Base-by-base conservation (phyloP, 30 jellyfish, hydroid and myxozoan species). In the Hydractinia echinata region DNA sequence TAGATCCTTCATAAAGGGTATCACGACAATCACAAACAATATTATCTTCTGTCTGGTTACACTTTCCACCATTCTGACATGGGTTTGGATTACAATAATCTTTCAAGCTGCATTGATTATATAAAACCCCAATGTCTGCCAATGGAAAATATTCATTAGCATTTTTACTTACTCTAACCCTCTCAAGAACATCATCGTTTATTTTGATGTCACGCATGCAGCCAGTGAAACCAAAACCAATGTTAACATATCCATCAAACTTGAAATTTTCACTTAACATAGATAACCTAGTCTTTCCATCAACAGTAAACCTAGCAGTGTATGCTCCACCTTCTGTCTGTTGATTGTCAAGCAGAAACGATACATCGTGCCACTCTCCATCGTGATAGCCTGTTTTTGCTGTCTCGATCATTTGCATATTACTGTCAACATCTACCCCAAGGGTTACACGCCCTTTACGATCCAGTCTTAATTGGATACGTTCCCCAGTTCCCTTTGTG, bases 1-100 rank as follows among this genome's bases (percentile, higher is more conserved):
- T 79, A 4, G 99, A 82, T 7, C 99, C 99, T 66, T 78, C 95
- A 72, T 86, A 94, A 20, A 91, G 89, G 15, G 96, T 94, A 76
- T 88, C 91, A 51, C 96, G 83, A 76, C 99, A 94, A 79, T 94
- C 99, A 67, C 99, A 94, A 72, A 84, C 80, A 76, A 94, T 72
- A 21, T 79, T 84, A 8, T 89, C 89, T 53, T 88, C 97, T 3
- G 99, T 94, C 76, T 94, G 99, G 73, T 94, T 94, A 83, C 99
- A 94, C 56, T 87, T 88, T 21, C 96, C 96, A 21, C 99, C 99
- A 82, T 94, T 85, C 0, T 89, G 85, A 79, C 99, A 94, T 21
- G 99, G 99, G 69, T 94, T 94, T 21, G 99, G 99, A 11, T 96
- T 94, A 81, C 99, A 94, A 88, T 73, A 94, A 51, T 94, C 99